phyloP scores from a whole-genome alignment of 37 sponge, comb jelly and placozoan genomes.

The Theonella swinhoei region DNA sequence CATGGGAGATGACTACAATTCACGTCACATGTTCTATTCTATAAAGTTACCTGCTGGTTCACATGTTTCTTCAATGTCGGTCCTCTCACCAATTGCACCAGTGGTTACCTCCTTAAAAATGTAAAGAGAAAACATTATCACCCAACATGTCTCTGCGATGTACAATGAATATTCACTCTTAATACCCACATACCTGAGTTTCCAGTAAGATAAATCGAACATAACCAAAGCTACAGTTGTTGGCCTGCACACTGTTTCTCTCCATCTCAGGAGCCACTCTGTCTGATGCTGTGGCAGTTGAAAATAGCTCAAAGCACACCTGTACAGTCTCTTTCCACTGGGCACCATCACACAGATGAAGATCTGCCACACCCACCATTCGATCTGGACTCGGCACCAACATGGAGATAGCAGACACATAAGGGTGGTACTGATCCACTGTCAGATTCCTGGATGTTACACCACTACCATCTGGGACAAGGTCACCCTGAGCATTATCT shows the following conservation, averaged over 20 bases:
- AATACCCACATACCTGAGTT: too few species aligned
- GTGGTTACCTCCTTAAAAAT: too few species aligned
- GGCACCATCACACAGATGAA: constrained; percentile 28
- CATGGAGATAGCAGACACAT: constrained; percentile 32
- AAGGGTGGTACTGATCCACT: constrained; percentile 17
- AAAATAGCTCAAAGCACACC: constrained; percentile 54
- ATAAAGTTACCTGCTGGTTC: too few species aligned
- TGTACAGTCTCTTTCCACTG: constrained; percentile 36
- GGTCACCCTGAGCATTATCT: constrained; percentile 14
- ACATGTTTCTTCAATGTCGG: too few species aligned
- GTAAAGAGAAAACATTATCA: too few species aligned
- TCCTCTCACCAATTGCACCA: too few species aligned
- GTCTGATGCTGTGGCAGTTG: constrained; percentile 37
- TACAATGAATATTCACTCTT: too few species aligned
- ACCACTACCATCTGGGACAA: constrained; percentile 34
- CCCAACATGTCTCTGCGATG: too few species aligned
- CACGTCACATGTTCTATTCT: too few species aligned
- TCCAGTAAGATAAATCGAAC: constrained; percentile 8
- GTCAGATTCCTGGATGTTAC: not conserved
- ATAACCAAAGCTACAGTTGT: constrained; percentile 62
- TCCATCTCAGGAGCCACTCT: constrained; percentile 3
- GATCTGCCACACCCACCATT: constrained; percentile 53
- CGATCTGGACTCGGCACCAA: constrained; percentile 32
- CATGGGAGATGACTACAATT: too few species aligned
- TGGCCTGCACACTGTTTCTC: constrained; percentile 26